A percentile compares a stretch with the other conserved stretches of the same genome.
Evolutionary conservation across 2,113 vertebrate species (phyloP).

Genomic region (Istiophorus platypterus): DNA sequence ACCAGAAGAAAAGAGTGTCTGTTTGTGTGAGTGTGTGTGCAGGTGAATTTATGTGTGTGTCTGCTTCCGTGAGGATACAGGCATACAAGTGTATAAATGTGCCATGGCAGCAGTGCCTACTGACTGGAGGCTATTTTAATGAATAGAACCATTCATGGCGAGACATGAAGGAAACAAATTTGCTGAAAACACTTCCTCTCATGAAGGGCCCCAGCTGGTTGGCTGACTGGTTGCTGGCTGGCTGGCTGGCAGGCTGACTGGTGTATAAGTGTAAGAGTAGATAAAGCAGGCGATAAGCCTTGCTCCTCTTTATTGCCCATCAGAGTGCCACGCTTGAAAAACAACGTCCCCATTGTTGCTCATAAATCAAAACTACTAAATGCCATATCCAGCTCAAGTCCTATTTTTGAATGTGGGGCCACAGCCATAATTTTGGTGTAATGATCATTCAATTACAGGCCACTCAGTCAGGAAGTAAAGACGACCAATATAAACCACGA

Average conservation of each 20-base stretch:
- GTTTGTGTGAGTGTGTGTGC: conserved; percentile 45
- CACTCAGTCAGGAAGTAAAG: conserved; percentile 60
- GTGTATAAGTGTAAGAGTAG: conserved; percentile 59
- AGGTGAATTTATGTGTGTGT: conserved; percentile 44
- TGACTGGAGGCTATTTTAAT: conserved; percentile 76
- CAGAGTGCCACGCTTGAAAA: conserved; percentile 71
- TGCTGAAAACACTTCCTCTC: conserved; percentile 78
- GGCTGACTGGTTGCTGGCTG: conserved; percentile 64
- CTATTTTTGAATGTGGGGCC: conserved; percentile 57
- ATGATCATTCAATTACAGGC: conserved; percentile 79
- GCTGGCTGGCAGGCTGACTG: conserved; percentile 56
- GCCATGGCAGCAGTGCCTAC: conserved; percentile 65
- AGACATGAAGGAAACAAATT: conserved; percentile 77
- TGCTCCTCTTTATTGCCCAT: conserved; percentile 79
- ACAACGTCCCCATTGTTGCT: conserved; percentile 65
- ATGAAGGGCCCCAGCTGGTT: conserved; percentile 77
- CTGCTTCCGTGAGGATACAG: conserved; percentile 49
- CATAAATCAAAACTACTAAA: conserved; percentile 83
- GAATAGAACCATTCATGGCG: conserved; percentile 78
- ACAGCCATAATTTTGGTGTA: conserved; percentile 69
- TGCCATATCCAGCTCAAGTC: conserved; percentile 69
- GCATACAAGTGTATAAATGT: conserved; percentile 71
- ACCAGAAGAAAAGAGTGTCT: conserved; percentile 55
- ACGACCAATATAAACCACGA: conserved; percentile 52
- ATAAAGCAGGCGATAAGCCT: conserved; percentile 73